Base-by-base conservation (phyloP, 1,140 invertebrate species). In the Trachymyrmex septentrionalis region DNA sequence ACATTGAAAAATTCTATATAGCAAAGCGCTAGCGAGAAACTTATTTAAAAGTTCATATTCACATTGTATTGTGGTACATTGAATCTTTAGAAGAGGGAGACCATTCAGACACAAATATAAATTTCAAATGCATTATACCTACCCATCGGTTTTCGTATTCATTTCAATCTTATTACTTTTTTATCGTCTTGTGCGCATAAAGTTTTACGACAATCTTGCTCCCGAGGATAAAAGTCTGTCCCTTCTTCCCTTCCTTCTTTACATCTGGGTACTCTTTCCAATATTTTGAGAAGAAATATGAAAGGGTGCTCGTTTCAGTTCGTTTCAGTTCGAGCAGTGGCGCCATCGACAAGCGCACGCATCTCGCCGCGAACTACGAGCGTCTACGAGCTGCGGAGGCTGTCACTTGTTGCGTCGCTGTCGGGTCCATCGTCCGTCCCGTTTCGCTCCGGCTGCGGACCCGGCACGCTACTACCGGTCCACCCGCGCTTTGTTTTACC, bases 391-490 rank as follows among this genome's bases (percentile, higher is more conserved):
- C 14, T 48, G 21, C 73, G 61, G 72, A 63, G 85, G 87, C 88
- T 82, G 89, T 90, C 89, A 90, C 89, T 90, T 90, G 89, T 90
- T 90, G 89, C 89, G 88, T 88, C 76, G 89, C 80, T 72, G 86
- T 77, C 76, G 85, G 87, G 86, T 71, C 75, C 72, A 77, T 55
- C 88, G 86, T 84, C 64, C 44, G 44, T 71, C 21, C 9, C 64
- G 64, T 71, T 50, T 19, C 75, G 75, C 53, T 27, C 21, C 64
- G 75, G 50, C 30, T 67, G 61, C 85, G 87, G 19, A 63, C 34
- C 38, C 57, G 30, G 44, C 77, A 19, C 48, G 38, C 24, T 34
- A n/a, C 57, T 24, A 30, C 69, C 87, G 84, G 84, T 85, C 38
- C 63, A 24, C 48, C 16, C 48, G 72, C 50, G 57, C 66, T 71